A percentile compares a stretch with the other conserved stretches of the same genome.
Conservation (phyloP, 2,113 vertebrate genomes). For the Perca schrenkii region DNA sequence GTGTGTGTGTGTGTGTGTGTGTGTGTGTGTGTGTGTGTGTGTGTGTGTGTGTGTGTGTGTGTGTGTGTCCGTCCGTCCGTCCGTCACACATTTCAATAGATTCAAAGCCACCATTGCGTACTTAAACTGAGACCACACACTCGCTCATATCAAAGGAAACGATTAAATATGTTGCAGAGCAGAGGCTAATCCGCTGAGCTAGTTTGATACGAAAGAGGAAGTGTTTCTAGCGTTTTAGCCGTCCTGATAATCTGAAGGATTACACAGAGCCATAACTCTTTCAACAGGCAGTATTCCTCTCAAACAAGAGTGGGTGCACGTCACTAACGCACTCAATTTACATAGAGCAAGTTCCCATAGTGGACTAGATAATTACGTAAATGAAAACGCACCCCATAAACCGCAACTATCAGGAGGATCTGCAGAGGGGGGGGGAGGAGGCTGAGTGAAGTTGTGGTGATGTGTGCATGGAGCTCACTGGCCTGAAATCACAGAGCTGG, state of each 20-base stretch:
- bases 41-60: constrained; percentile 11
- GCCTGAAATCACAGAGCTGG: constrained; percentile 43
- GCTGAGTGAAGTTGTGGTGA: constrained; percentile 30
- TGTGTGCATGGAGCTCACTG: constrained; percentile 29
- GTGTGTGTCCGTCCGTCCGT: too few species aligned
- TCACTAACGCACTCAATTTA: constrained; percentile 3
- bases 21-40: not conserved
- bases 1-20: constrained; percentile 12
- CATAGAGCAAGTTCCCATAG: constrained; percentile 20
- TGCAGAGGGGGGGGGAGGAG: not conserved
- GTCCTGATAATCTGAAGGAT: constrained; percentile 59
- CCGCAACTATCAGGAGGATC: constrained; percentile 30
- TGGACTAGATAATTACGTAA: constrained; percentile 8
- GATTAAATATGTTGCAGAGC: constrained; percentile 43
- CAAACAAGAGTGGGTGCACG: constrained; percentile 9
- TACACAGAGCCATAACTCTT: constrained; percentile 42
- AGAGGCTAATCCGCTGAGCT: constrained; percentile 53
- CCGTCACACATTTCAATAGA: constrained; percentile 37
- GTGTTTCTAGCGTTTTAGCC: constrained; percentile 31
- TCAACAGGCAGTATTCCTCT: constrained; percentile 18
- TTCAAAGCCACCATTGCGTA: constrained; percentile 24
- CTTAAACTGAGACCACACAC: constrained; percentile 59
- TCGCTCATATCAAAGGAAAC: constrained; percentile 62
- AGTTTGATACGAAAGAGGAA: constrained; percentile 52
- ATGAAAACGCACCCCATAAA: constrained; percentile 15